Evolutionary conservation across 2,888 invertebrate species (phyloP).

Genomic region (Girardia tigrina): DNA sequence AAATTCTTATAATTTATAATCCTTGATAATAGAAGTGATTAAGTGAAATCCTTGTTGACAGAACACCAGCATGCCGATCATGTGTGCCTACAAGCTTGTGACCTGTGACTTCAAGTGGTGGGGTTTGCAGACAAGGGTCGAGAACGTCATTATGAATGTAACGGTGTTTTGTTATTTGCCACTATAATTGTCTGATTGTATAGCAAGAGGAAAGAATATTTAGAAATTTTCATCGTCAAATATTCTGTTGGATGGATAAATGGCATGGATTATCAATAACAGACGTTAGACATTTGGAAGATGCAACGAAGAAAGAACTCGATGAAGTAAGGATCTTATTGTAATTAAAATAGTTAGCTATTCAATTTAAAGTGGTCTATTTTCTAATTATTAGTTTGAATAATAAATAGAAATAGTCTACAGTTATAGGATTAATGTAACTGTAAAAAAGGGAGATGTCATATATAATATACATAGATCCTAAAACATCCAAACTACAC

Average conservation of each 20-base stretch:
- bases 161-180: not conserved
- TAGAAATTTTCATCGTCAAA: conserved; percentile 94
- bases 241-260: conserved; percentile 95
- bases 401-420: no score
- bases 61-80: conserved; percentile 60
- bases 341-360: no score
- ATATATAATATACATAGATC: no score
- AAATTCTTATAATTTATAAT: no score
- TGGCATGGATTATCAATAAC: conserved; percentile 96
- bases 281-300: conserved; percentile 87
- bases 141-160: conserved; percentile 74
- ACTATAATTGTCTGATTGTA: not conserved
- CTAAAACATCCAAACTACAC: no score
- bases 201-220: conserved; percentile 76
- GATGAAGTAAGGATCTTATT: conserved; percentile 32
- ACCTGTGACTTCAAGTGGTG: conserved; percentile 97
- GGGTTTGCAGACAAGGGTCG: conserved; percentile 75
- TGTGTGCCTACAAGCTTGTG: conserved; percentile 95
- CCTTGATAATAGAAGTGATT: no score
- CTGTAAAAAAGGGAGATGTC: no score
- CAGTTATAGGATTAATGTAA: no score
- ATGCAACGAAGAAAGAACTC: conserved; percentile 79
- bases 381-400: no score
- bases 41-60: no score
- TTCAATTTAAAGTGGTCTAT: no score